A percentile compares a stretch with the other conserved stretches of the same genome.
Evolutionary conservation across 2,113 vertebrate species (phyloP).

Genomic region (Struthio camelus): DNA sequence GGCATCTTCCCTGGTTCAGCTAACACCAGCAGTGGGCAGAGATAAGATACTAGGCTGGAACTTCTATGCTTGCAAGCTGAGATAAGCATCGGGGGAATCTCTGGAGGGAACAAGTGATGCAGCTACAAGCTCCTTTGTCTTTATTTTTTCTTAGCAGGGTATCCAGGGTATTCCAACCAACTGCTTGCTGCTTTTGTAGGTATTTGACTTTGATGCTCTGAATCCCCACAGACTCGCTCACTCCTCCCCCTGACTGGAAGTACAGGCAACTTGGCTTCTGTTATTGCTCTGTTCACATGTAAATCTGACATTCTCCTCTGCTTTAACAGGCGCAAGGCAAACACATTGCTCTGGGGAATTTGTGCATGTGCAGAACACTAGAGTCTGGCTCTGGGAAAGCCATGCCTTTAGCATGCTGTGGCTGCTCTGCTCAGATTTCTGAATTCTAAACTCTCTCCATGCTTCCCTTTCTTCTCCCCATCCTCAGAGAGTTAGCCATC

Average conservation of each 20-base stretch:
- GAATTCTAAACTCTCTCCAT: neutral
- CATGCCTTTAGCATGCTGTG: neutral
- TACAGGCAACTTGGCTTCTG: neutral
- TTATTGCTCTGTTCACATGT: neutral
- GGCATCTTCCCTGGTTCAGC: neutral
- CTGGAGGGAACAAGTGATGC: neutral
- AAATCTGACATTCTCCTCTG: neutral
- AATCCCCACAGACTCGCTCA: neutral
- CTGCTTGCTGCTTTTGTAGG: neutral
- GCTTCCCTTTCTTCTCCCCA: neutral
- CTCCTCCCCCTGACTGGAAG: neutral
- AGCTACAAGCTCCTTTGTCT: neutral
- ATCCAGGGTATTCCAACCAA: no score
- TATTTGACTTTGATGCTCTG: neutral
- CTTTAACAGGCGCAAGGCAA: neutral
- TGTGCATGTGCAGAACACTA: neutral
- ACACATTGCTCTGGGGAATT: neutral
- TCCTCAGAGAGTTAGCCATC: neutral
- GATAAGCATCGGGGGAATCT: neutral
- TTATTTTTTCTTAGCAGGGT: neutral
- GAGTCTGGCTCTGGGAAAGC: neutral
- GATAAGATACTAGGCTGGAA: neutral
- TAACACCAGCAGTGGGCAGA: neutral
- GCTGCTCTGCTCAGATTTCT: neutral
- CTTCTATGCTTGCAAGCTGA: neutral